These are phyloP conservation scores for Drosophila repletoides DNA, from an alignment of 1,140 invertebrate genomes.

Conservation along the genomic window DNA sequence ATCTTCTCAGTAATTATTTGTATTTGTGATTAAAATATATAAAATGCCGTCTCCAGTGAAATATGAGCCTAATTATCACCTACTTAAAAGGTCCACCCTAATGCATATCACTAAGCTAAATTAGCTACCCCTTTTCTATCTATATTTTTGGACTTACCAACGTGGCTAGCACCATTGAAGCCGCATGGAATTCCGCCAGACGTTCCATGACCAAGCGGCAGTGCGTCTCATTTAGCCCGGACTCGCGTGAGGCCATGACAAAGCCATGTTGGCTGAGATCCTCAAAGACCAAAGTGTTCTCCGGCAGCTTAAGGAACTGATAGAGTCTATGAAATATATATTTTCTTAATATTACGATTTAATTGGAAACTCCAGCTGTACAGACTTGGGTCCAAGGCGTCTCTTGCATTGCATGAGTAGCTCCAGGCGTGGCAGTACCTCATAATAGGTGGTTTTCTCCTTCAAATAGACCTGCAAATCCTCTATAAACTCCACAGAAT, in stretches of 20 bases:
- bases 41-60: too few species aligned
- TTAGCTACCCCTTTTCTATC: neutral
- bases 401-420: constrained; percentile 51
- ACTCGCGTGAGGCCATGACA: constrained; percentile 58
- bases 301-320: constrained; percentile 58
- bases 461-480: constrained; percentile 69
- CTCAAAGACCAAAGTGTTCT: constrained; percentile 70
- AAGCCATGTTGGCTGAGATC: constrained; percentile 60
- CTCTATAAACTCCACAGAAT: constrained; percentile 55
- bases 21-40: neutral
- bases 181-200: constrained; percentile 71
- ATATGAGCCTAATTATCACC: too few species aligned
- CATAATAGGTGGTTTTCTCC: constrained; percentile 63
- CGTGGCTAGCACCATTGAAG: constrained; percentile 59
- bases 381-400: constrained; percentile 69
- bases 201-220: constrained; percentile 64
- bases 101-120: too few species aligned
- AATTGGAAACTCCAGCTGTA: neutral
- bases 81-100: too few species aligned
- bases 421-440: constrained; percentile 67
- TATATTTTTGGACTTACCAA: constrained; percentile 36
- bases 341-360: neutral
- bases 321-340: constrained; percentile 60
- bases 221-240: constrained; percentile 61
- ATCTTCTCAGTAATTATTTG: too few species aligned